phyloP scores from a whole-genome alignment of 1,140 invertebrate species.

The Aporrectodea caliginosa region DNA sequence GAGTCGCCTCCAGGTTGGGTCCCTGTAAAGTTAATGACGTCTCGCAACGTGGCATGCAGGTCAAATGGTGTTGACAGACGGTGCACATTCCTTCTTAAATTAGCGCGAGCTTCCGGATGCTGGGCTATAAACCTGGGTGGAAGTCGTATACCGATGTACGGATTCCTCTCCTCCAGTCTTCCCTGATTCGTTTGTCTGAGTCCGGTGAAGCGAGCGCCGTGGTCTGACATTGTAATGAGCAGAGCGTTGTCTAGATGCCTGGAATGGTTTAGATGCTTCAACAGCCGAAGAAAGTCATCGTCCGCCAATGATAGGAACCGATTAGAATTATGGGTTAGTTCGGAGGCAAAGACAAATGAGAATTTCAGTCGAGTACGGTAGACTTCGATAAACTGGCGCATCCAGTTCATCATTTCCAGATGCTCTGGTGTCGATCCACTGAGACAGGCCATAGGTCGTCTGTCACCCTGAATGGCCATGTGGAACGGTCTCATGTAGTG shows the following conservation, averaged over 20 bases:
- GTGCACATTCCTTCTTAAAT: conserved; percentile 56
- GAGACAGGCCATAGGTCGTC: conserved; percentile 58
- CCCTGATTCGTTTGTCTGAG: conserved; percentile 75
- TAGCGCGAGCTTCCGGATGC: conserved; percentile 57
- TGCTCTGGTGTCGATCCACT: conserved; percentile 74
- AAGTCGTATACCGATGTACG: conserved; percentile 72
- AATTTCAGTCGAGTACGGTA: conserved; percentile 17
- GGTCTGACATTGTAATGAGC: conserved; percentile 43
- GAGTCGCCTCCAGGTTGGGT: background rate
- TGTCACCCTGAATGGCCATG: conserved; percentile 55
- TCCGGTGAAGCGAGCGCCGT: conserved; percentile 63
- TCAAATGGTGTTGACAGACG: conserved; percentile 76
- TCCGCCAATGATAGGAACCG: conserved; percentile 36
- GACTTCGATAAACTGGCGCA: conserved; percentile 58
- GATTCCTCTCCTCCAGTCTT: conserved; percentile 81
- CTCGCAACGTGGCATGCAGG: conserved; percentile 68
- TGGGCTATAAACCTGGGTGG: conserved; percentile 65
- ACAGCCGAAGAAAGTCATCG: conserved; percentile 32
- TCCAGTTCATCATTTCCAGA: conserved; percentile 66
- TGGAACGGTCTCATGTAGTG: conserved; percentile 85
- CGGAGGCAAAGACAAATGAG: conserved; percentile 31
- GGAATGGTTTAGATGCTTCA: conserved; percentile 35
- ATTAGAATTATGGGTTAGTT: conserved; percentile 37
- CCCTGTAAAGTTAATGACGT: conserved; percentile 58
- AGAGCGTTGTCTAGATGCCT: conserved; percentile 39